Base-by-base conservation (phyloP, 2,113 vertebrate species). In the Thryonomys swinderianus region DNA sequence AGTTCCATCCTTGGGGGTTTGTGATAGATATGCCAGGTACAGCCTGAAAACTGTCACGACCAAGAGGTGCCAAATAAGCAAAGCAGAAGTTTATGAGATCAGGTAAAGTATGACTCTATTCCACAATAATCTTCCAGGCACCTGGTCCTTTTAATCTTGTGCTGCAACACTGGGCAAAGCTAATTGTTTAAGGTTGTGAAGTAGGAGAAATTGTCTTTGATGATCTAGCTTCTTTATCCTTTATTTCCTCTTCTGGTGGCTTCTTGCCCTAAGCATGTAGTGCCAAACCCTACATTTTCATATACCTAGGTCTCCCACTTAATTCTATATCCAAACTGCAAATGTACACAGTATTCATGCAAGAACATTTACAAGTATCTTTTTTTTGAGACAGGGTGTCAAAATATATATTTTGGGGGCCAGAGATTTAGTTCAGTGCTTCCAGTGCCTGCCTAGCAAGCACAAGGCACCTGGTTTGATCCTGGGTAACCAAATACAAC, bases 1-100 rank as follows among this genome's bases (percentile, higher is more conserved):
- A 40, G 30, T 79, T 85, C 45, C 20, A 14, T 81, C 59, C 12
- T 27, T 89, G 59, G 42, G 51, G 37, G 64, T 27, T 59, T 74
- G 37, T 78, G 2, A 62, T n/a, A 42, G 37, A 53, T 64, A 78
- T 74, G 10, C 40, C 53, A 57, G 34, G 59, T 67, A 48, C 34
- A 90, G 59, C 12, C 8, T 85, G 85, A 57, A 88, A 85, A 51
- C 37, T 40, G 30, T 12, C 25, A 66, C 59, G 66, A 84, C 27
- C 17, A 61, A 67, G 59, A 94, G 57, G 90, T 90, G 5, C 62
- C 66, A 92, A 74, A 69, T 94, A 95, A 76, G 40, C 61, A 92
- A 78, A 86, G 53, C 0, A 67, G 45, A 85, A 37, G 30, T 84
- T 92, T 88, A 48, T 48, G 48, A 81, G 53, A 55, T 10, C 25